Evolutionary conservation across 2,888 invertebrate genomes (phyloP).

Genomic region (Artemia sinica): DNA sequence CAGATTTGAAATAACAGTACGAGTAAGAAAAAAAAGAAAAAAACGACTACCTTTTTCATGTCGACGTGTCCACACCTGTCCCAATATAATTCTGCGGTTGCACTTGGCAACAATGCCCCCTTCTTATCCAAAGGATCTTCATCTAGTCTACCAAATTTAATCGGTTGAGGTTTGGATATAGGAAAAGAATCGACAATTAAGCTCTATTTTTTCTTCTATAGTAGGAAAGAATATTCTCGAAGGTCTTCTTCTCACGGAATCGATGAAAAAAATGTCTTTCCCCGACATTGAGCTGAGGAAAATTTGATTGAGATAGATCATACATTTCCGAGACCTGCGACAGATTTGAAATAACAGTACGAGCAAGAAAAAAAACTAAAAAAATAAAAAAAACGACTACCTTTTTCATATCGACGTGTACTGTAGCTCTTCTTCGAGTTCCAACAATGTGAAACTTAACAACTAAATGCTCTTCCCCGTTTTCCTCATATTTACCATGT

Average conservation of each 20-base stretch:
- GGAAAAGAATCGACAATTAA: not conserved
- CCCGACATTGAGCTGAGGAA: not conserved
- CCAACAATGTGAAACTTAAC: slow-evolving; percentile 85
- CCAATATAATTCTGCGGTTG: not conserved
- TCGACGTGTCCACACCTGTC: slow-evolving; percentile 8
- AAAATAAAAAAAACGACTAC: slow-evolving; percentile 37
- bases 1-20: too few relatives aligned
- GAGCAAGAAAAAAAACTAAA: too few relatives aligned
- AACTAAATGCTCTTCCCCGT: slow-evolving; percentile 58
- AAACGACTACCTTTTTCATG: slow-evolving; percentile 50
- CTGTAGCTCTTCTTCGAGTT: slow-evolving; percentile 57
- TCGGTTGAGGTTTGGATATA: not conserved
- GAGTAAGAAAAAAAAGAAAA: too few relatives aligned
- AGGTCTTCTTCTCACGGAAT: not conserved
- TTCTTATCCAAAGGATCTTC: slow-evolving; percentile 11
- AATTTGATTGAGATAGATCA: too few relatives aligned
- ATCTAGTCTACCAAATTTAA: not conserved
- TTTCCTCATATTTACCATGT: slow-evolving; percentile 52
- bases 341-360: too few relatives aligned
- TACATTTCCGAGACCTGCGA: too few relatives aligned
- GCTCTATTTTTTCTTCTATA: not conserved
- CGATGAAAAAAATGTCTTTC: not conserved
- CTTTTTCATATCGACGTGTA: slow-evolving; percentile 68
- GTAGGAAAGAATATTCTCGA: not conserved
- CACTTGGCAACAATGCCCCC: not conserved